Base-by-base conservation (phyloP, 2,113 vertebrate species). In the Hippotragus niger region DNA sequence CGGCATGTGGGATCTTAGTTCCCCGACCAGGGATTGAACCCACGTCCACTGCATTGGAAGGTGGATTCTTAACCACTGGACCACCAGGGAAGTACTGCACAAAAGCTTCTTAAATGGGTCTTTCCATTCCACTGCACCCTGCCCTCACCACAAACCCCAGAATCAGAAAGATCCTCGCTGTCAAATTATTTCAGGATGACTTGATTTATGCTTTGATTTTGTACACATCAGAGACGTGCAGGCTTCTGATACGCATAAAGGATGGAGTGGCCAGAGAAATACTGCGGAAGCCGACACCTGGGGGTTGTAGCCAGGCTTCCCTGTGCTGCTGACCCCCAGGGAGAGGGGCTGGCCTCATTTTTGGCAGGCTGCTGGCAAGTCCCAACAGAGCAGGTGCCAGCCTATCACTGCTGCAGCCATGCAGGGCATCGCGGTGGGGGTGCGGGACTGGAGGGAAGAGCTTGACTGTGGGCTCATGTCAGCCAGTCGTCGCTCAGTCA, bases 361-460 rank as follows among this genome's bases (percentile, higher is more conserved):
- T 81, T 31, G 43, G 19, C 33, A 45, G 40, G 11, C 45, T 45
- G 52, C 12, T 5, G 17, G 31, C 31, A 55, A 58, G 55, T 19
- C 53, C 85, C 81, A 23, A 5, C 50, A 15, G 89, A 45, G 53
- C 33, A 14, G 43, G n/a, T 0, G 1, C 31, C 47, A 43, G 29
- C 13, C 53, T 11, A 2, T 16, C 31, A 6, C 10, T 16, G 40
- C 40, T 6, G 62, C 55, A 13, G 33, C 31, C 1, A 6, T 0
- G 9, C 4, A 13, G 81, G 27, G 21, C 15, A 45, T 2, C 2
- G 0, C 33, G 47, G 7, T 16, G 1, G 76, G 45, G 13, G 50
- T 43, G 19, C 10, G 1, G 60, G 53, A 7, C 11, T 12, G 2
- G n/a, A n/a, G 47, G 78, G 71, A 74, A 4, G 47, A 36, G 12